Conservation (phyloP, 2,888 invertebrate genomes). For the Polia nebulosa region DNA sequence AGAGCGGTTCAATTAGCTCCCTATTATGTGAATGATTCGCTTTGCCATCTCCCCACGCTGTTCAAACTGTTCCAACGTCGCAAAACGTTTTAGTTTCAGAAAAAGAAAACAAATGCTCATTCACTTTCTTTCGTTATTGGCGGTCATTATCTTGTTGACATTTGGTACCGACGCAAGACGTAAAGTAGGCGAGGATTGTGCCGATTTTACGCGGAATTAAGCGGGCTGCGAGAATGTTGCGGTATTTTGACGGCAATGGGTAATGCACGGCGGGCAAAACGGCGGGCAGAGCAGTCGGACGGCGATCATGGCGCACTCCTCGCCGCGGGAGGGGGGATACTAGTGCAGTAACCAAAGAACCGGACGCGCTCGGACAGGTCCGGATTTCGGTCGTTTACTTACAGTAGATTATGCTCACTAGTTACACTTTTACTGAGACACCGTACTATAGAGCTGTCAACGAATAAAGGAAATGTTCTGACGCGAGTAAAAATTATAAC, state of each 20-base stretch:
- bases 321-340: conserved; percentile 19
- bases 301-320: conserved; percentile 50
- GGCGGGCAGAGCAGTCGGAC: conserved; percentile 45
- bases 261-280: conserved; percentile 48
- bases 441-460: conserved; percentile 15
- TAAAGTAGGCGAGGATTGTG: conserved; percentile 50
- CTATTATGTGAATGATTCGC: conserved; percentile 42
- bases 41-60: conserved; percentile 37
- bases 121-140: conserved; percentile 64
- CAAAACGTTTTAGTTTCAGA: conserved; percentile 43
- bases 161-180: conserved; percentile 52
- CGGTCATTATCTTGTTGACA: conserved; percentile 66
- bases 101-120: conserved; percentile 53
- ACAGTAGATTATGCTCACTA: conserved; percentile 50
- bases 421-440: conserved; percentile 56
- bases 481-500: conserved; percentile 18
- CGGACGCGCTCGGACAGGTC: conserved; percentile 57
- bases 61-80: conserved; percentile 26
- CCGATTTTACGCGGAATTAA: conserved; percentile 59
- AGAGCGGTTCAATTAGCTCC: conserved; percentile 52
- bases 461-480: conserved; percentile 10
- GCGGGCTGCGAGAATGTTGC: conserved; percentile 59
- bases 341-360: conserved; percentile 65
- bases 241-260: conserved; percentile 64
- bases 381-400: conserved; percentile 62